Evolutionary conservation across 2,888 invertebrate genomes (phyloP).

Genomic region (Lycocerus yunnanus): DNA sequence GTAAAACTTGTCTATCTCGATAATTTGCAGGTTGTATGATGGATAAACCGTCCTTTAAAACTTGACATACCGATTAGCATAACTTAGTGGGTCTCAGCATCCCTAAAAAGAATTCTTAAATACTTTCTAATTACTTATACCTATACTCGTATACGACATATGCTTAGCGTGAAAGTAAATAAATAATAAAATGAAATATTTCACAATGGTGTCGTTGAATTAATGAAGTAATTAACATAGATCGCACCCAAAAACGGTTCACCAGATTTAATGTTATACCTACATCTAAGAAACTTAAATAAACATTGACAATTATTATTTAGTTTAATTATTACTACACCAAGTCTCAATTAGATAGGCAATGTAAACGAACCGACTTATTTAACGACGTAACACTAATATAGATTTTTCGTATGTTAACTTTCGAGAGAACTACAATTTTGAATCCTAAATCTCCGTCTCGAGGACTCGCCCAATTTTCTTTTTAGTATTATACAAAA

Average conservation of each 20-base stretch:
- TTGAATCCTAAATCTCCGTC: background rate
- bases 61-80: background rate
- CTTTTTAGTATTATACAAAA: no score
- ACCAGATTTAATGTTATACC: slow-evolving; percentile 15
- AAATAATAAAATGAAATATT: slow-evolving; percentile 4
- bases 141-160: background rate
- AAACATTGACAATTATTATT: slow-evolving; percentile 40
- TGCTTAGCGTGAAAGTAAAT: background rate
- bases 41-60: background rate
- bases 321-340: slow-evolving; percentile 38
- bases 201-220: slow-evolving; percentile 11
- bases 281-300: slow-evolving; percentile 26
- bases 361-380: slow-evolving; percentile 37
- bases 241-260: slow-evolving; percentile 19
- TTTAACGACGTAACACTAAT: slow-evolving; percentile 25
- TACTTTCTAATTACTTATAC: slow-evolving; percentile 11
- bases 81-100: background rate
- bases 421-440: background rate
- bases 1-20: no score
- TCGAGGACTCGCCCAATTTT: background rate
- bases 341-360: slow-evolving; percentile 40
- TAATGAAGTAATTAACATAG: slow-evolving; percentile 16
- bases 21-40: background rate
- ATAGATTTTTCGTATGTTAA: background rate
- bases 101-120: background rate